Percentiles rank a stretch among this genome's conserved stretches.
Evolutionary conservation across 2,113 vertebrate genomes (phyloP).

Genomic region (Falco punctatus): DNA sequence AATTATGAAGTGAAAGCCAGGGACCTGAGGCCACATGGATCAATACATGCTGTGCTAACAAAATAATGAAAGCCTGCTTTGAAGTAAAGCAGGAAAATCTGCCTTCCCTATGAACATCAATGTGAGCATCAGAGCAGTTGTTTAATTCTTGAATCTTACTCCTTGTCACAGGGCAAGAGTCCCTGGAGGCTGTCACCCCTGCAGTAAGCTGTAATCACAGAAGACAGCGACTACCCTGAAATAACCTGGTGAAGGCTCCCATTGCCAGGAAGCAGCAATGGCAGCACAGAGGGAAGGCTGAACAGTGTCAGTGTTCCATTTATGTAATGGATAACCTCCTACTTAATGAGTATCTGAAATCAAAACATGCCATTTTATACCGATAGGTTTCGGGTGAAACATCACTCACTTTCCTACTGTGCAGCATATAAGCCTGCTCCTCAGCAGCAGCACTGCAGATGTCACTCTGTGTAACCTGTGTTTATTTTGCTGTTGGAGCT

Average conservation of each 20-base stretch:
- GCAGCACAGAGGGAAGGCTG: not conserved
- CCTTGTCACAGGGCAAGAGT: not conserved
- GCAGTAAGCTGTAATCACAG: not conserved
- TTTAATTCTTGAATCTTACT: not conserved
- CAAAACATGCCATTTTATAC: not conserved
- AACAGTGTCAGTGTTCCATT: not conserved
- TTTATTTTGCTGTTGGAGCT: not conserved
- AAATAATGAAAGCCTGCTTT: slow-evolving; percentile 21
- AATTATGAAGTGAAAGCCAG: slow-evolving; percentile 10
- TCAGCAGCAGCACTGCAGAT: not conserved
- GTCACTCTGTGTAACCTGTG: not conserved
- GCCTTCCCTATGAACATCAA: not conserved
- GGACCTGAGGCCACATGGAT: not conserved
- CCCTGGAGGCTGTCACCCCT: not conserved
- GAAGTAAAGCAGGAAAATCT: not conserved
- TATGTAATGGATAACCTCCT: not conserved
- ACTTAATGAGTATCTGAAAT: not conserved
- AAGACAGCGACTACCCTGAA: not conserved
- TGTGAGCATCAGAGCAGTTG: not conserved
- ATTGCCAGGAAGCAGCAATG: not conserved
- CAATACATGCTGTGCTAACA: slow-evolving; percentile 5
- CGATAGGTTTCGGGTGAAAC: not conserved
- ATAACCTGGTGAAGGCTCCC: not conserved
- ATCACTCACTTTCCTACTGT: not conserved
- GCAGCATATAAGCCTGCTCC: not conserved